phyloP scores from a whole-genome alignment of 1,140 invertebrate genomes.

The Diabrotica virgifera region DNA sequence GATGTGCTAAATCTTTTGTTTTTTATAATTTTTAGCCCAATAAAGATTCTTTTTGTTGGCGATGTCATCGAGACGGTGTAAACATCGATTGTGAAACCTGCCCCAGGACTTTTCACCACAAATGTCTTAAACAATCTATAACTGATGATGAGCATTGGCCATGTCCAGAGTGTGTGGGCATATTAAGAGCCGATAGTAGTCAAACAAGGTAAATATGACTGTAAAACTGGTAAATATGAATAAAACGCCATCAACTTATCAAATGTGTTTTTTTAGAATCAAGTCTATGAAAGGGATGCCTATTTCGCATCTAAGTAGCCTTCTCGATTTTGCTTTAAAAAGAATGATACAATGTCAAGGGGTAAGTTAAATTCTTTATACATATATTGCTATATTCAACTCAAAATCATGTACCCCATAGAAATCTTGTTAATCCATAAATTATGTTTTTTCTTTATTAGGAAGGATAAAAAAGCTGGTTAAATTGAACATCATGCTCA shows the following conservation, averaged over 20 bases:
- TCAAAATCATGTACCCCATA: too few relatives aligned
- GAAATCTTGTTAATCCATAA: too few relatives aligned
- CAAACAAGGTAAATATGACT: constrained; percentile 49
- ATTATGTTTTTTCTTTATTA: too few relatives aligned
- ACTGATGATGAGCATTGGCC: constrained; percentile 68
- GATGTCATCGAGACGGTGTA: constrained; percentile 70
- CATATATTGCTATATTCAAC: too few relatives aligned
- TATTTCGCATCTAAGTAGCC: constrained; percentile 67
- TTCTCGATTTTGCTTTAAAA: constrained; percentile 71
- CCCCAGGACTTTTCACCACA: constrained; percentile 79
- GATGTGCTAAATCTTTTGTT: not conserved
- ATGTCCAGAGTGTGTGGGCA: constrained; percentile 80
- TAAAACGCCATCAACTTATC: too few relatives aligned
- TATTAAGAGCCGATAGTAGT: constrained; percentile 75
- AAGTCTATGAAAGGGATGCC: constrained; percentile 69
- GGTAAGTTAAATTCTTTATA: constrained; percentile 52
- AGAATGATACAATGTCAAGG: constrained; percentile 70
- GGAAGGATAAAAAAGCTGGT: too few relatives aligned
- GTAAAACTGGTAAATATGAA: too few relatives aligned
- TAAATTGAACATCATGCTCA: too few relatives aligned
- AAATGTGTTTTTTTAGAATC: constrained; percentile 53
- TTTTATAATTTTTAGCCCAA: constrained; percentile 31
- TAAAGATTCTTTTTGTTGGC: constrained; percentile 84
- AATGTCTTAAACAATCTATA: constrained; percentile 63
- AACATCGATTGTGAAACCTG: constrained; percentile 75